Percentiles rank a stretch among this genome's conserved stretches.
Evolutionary conservation across 92 coral and sea anemone species (phyloP).

Genomic region (Porites evermanni): DNA sequence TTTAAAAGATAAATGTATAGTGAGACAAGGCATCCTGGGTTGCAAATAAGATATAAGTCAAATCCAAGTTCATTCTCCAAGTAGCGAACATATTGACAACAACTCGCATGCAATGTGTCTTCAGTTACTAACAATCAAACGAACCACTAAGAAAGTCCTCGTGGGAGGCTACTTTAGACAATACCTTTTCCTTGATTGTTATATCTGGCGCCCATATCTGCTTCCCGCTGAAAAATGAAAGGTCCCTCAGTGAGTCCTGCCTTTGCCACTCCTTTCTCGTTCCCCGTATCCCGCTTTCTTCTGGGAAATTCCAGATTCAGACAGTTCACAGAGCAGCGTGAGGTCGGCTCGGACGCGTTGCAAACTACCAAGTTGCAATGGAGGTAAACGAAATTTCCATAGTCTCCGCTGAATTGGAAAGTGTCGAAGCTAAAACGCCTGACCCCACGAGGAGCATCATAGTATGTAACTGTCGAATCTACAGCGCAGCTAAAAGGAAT

Average conservation of each 20-base stretch:
- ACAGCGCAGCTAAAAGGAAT: constrained; percentile 55
- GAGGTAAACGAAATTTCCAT: constrained; percentile 74
- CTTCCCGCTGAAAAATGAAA: constrained; percentile 41
- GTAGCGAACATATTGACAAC: too few relatives aligned
- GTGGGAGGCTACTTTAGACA: not conserved
- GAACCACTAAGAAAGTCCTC: too few relatives aligned
- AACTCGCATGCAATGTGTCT: too few relatives aligned
- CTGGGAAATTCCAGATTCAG: constrained; percentile 45
- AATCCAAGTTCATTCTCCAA: too few relatives aligned
- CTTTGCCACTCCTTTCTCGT: constrained; percentile 47
- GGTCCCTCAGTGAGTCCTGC: constrained; percentile 82
- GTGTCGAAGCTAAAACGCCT: constrained; percentile 86
- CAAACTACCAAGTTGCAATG: constrained; percentile 85
- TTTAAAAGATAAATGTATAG: too few relatives aligned
- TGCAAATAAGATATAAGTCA: too few relatives aligned
- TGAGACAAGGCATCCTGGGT: too few relatives aligned
- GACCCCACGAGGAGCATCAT: constrained; percentile 44
- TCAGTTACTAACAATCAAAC: not conserved
- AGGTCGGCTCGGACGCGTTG: constrained; percentile 74
- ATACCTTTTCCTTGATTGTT: constrained; percentile 18
- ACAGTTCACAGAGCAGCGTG: constrained; percentile 75
- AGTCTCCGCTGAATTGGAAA: constrained; percentile 74
- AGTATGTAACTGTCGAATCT: constrained; percentile 73
- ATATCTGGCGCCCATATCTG: not conserved
- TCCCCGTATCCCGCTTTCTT: constrained; percentile 47